Base-by-base conservation (phyloP, 2,113 vertebrate genomes). In the Nyctereutes procyonoides region DNA sequence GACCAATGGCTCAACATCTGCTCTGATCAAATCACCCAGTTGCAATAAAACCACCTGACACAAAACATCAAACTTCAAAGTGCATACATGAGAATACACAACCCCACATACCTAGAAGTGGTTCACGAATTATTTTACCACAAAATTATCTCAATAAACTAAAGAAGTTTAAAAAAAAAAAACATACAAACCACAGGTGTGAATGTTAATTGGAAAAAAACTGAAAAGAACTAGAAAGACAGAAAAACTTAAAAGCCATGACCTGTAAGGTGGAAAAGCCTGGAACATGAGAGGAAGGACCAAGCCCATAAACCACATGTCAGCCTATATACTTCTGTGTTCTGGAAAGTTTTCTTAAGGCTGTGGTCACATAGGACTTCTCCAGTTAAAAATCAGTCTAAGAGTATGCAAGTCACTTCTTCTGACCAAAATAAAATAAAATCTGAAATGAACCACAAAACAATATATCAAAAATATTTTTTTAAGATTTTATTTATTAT, bases 311-410 rank as follows among this genome's bases (percentile, higher is more conserved):
- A 43, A 5, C 10, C 30, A 19, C n/a, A 16, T 19, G n/a, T 7
- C 24, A 12, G 3, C 48, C 15, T 1, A 0, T n/a, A 32, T 10
- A 1, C 3, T 2, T 26, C 43, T 30, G 11, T 16, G 7, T 26
- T 1, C 28, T 63, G 8, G 35, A 53, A 35, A 28, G 10, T 77
- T 32, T 60, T 19, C 20, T 10, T 2, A 51, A n/a, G 62, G 13
- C 56, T 30, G 28, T 32, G 11, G 43, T 20, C 62, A 65, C 28
- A 30, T 1, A 15, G 1, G 16, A 35, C 4, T 13, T 38, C n/a
- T 3, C 20, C 43, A 85, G n/a, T n/a, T 55, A 22, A 63, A 82
- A 92, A 62, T n/a, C 83, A 83, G 30, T 4, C 35, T 69, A 22
- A 80, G 48, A 32, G 11, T 17, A 53, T 17, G 32, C 73, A 38